phyloP scores from a whole-genome alignment of 1,140 invertebrate genomes.

The Drosophila seguyi region DNA sequence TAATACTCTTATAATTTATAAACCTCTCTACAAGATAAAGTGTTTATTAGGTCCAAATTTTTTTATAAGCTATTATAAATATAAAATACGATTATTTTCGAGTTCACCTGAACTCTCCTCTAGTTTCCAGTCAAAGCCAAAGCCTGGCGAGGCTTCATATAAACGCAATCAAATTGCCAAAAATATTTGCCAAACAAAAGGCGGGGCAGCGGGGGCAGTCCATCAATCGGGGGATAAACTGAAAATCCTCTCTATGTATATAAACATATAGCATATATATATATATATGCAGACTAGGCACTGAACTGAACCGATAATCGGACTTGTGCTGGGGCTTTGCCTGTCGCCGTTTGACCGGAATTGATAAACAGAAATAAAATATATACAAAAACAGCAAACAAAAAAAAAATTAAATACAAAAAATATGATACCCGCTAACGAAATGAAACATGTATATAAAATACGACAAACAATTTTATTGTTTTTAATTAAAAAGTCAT shows the following conservation, averaged over 20 bases:
- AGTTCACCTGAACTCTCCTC: not conserved
- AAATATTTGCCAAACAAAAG: conserved; percentile 30
- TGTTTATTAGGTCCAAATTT: not conserved
- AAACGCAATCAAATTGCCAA: conserved; percentile 26
- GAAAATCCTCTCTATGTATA: conserved; percentile 23
- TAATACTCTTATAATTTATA: not conserved
- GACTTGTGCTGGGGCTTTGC: conserved; percentile 36
- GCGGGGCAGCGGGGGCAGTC: not conserved
- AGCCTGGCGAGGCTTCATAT: not conserved
- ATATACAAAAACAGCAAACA: not conserved
- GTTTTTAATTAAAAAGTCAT: conserved; percentile 80
- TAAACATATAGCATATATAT: not conserved
- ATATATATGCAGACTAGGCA: not conserved
- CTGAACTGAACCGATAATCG: conserved; percentile 33
- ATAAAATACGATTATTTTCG: not conserved
- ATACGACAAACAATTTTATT: conserved; percentile 54
- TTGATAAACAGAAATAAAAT: conserved; percentile 25
- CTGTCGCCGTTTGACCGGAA: conserved; percentile 29
- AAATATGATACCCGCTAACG: not conserved
- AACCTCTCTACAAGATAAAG: not conserved
- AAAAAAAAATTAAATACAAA: not conserved
- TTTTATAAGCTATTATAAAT: not conserved
- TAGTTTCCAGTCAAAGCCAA: not conserved
- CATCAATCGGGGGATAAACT: conserved; percentile 28
- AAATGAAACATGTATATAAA: conserved; percentile 20